Conservation (phyloP, 2,113 vertebrate genomes). For the Tinamus guttatus region DNA sequence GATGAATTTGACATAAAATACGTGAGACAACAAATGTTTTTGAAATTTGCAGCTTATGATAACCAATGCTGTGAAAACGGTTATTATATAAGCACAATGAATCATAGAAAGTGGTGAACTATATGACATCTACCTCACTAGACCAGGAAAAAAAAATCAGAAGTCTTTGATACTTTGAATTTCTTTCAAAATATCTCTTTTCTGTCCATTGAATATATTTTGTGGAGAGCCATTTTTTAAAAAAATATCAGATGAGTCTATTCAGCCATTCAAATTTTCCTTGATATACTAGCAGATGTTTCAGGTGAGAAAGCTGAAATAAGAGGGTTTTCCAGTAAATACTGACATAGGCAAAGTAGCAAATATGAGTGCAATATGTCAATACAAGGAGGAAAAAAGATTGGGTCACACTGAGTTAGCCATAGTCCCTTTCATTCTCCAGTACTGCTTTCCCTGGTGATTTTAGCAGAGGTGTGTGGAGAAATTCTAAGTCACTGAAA, state of each 20-base stretch:
- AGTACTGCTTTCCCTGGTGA: neutral
- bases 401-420: neutral
- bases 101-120: neutral
- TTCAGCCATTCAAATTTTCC: neutral
- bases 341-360: neutral
- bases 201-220: neutral
- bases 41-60: neutral
- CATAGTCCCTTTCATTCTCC: neutral
- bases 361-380: neutral
- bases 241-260: neutral
- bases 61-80: neutral
- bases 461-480: neutral
- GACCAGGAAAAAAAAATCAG: neutral
- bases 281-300: neutral
- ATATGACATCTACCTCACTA: neutral
- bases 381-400: neutral
- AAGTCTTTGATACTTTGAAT: neutral
- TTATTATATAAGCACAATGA: conserved; percentile 28
- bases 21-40: neutral
- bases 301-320: neutral
- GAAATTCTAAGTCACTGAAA: neutral
- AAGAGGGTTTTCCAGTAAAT: neutral
- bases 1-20: neutral
- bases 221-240: neutral
- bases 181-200: conserved; percentile 20